Evolutionary conservation across 2,113 vertebrate species (phyloP).

Genomic region (Festucalex cinctus): DNA sequence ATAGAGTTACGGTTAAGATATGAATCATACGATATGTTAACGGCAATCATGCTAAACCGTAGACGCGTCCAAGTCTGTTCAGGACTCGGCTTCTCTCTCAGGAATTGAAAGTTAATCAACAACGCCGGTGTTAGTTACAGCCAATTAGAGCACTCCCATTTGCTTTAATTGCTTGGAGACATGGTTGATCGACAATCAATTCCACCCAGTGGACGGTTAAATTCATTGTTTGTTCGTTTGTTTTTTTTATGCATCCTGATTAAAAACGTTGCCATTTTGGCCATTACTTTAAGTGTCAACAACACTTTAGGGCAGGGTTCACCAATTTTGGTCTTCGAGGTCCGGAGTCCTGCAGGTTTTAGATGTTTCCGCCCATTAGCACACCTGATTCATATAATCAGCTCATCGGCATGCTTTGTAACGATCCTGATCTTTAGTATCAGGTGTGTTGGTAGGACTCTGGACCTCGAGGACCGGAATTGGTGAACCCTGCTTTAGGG

Average conservation of each 20-base stretch:
- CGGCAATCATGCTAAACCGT: background rate
- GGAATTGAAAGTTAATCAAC: background rate
- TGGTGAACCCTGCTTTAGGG: no score
- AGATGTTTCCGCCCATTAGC: no score
- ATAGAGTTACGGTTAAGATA: background rate
- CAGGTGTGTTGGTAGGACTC: no score
- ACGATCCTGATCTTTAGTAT: no score
- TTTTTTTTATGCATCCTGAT: background rate
- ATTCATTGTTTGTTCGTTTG: background rate
- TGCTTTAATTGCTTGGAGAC: slow-evolving; percentile 2
- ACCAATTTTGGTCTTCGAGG: no score
- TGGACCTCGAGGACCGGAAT: no score
- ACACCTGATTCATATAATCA: no score
- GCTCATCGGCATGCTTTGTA: no score
- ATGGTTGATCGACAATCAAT: background rate
- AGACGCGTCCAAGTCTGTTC: background rate
- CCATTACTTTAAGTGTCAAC: background rate
- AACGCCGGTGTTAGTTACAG: background rate
- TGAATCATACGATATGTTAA: background rate
- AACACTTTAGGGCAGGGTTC: background rate
- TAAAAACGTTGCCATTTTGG: background rate
- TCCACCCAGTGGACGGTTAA: background rate
- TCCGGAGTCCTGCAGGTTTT: no score
- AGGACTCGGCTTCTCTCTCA: background rate
- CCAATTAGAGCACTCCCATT: background rate